Evolutionary conservation across 2,888 invertebrate species (phyloP).

Genomic region (Napeogenes sylphis): DNA sequence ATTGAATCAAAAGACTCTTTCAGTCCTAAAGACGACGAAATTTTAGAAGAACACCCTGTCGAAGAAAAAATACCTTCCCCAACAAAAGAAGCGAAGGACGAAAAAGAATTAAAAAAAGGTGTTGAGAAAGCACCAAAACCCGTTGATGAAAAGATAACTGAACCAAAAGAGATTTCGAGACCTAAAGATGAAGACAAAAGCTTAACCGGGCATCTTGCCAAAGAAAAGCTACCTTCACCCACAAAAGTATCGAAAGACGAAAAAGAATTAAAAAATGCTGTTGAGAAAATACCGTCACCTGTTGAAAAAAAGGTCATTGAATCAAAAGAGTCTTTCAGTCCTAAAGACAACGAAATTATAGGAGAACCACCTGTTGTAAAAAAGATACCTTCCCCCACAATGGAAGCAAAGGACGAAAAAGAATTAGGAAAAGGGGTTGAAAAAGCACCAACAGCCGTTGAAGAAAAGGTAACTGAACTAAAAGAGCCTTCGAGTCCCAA

Average conservation of each 20-base stretch:
- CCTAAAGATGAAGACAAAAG: neutral
- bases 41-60: neutral
- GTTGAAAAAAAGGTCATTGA: neutral
- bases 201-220: neutral
- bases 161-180: conserved; percentile 3
- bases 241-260: too few relatives aligned
- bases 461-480: conserved; percentile 18
- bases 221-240: too few relatives aligned
- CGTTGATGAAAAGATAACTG: neutral
- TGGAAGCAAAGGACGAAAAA: too few relatives aligned
- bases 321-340: conserved; percentile 12
- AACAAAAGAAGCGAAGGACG: neutral
- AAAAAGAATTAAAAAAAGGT: neutral
- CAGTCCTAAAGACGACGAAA: conserved; percentile 9
- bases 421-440: too few relatives aligned
- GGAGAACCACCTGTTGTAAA: conserved; percentile 8
- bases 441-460: conserved; percentile 6
- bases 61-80: conserved; percentile 10
- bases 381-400: conserved; percentile 16
- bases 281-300: conserved; percentile 7
- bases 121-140: conserved; percentile 14
- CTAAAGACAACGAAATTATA: conserved; percentile 7
- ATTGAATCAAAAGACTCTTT: conserved; percentile 6
- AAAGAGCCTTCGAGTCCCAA: too few relatives aligned
- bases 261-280: too few relatives aligned